Conservation (phyloP, 2,113 vertebrate species). For the Paramormyrops kingsleyae region DNA sequence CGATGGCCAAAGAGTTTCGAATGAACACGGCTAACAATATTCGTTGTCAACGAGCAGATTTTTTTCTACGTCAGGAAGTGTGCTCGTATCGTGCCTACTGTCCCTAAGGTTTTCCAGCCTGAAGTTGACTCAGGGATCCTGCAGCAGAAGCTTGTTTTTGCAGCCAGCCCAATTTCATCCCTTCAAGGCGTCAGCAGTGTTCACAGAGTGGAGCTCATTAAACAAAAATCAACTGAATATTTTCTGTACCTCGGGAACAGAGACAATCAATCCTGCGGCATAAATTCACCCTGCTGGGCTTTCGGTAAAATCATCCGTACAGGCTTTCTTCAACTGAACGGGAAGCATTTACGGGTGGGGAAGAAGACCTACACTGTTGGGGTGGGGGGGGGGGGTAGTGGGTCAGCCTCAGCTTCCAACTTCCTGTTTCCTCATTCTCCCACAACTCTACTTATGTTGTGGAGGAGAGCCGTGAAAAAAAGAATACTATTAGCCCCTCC, state of each 20-base stretch:
- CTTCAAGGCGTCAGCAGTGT: not conserved
- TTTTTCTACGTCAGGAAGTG: not conserved
- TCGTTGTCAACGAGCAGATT: not conserved
- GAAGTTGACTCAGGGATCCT: not conserved
- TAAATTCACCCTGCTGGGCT: not conserved
- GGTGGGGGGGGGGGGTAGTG: too few species aligned
- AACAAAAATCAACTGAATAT: conserved; percentile 10
- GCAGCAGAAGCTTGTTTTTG: not conserved
- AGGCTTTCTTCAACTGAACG: not conserved
- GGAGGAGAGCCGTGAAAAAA: not conserved
- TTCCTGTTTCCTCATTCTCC: not conserved
- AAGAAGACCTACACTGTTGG: not conserved
- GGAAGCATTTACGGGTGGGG: not conserved
- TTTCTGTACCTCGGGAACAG: not conserved
- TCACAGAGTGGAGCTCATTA: not conserved
- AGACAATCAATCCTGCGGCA: not conserved
- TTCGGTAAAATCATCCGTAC: not conserved
- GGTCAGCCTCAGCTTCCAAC: not conserved
- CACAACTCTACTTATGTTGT: not conserved
- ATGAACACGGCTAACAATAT: not conserved
- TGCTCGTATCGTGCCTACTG: not conserved
- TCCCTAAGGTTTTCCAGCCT: not conserved
- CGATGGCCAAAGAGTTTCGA: not conserved
- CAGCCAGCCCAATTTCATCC: not conserved
- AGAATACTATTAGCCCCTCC: not conserved